Evolutionary conservation across 2,797 vertebrate genomes (phyloP).

Genomic region (Tamandua tetradactyla): DNA sequence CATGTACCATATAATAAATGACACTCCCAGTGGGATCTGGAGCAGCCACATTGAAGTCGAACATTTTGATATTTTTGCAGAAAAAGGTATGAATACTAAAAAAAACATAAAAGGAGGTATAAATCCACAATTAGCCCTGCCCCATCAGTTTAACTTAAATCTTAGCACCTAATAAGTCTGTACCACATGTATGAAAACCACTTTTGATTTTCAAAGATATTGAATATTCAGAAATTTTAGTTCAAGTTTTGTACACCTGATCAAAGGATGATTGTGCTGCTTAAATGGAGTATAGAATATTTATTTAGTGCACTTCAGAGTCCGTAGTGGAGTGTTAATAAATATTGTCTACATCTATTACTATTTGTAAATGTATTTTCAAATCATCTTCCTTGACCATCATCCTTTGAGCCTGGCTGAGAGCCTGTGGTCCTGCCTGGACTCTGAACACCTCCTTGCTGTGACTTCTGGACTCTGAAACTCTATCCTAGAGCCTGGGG

Average conservation of each 20-base stretch:
- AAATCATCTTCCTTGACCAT: not conserved
- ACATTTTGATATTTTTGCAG: not conserved
- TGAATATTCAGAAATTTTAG: not conserved
- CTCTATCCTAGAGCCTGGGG: not conserved
- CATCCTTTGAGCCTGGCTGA: rapidly evolving
- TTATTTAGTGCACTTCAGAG: not conserved
- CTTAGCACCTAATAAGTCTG: not conserved
- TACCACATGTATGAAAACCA: not conserved
- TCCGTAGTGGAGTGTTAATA: not conserved
- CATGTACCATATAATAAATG: not conserved
- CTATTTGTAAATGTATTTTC: not conserved
- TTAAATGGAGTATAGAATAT: rapidly evolving
- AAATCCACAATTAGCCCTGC: not conserved
- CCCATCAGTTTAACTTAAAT: not conserved
- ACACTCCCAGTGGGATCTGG: not conserved
- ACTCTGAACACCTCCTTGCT: not conserved
- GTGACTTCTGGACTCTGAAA: not conserved
- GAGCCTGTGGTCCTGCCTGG: not conserved
- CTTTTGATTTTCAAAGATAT: not conserved
- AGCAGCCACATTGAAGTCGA: not conserved
- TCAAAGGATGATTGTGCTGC: not conserved
- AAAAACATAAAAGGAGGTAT: not conserved
- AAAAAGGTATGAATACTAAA: not conserved
- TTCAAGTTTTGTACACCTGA: rapidly evolving
- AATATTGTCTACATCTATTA: not conserved